Evolutionary conservation across 2,888 invertebrate species (phyloP), one percentile per base, ranked within the genome.

Genomic region (Rhamphomyia laevipes): DNA sequence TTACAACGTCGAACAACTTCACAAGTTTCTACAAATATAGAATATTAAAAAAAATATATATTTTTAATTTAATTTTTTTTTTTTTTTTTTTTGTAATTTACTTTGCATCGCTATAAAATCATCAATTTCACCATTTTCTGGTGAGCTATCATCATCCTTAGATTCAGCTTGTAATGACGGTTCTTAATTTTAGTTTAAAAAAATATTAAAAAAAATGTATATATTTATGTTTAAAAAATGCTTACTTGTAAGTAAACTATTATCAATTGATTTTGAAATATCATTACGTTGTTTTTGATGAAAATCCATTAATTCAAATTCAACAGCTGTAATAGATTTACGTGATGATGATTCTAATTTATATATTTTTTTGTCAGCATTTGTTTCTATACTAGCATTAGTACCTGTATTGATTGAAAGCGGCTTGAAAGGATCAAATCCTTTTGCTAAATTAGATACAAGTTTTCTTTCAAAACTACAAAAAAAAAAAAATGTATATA

Each of bases 341-440:
- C 23, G 4, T 4, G 23, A 27, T 4, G 23, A 27, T 27, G 23
- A 27, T 27, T 27, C 23, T 27, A 27, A 27, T 27, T 6, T 4
- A 27, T 7, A 27, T 35, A 35, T 13, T 13, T 35, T 35, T 13
- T 13, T n/a, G 2, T 35, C 35, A 35, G n/a, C 7, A 35, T 35
- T 35, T 35, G 7, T 13, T 35, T n/a, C 35, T n/a, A 13, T 35
- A 35, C 35, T 35, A 6, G n/a, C n/a, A 45, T 52, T 52, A 23
- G 52, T 54, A 46, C 54, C 58, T 38, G 64, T 66, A 49, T 66
- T 68, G 46, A 67, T 66, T 33, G 68, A 66, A 43, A 68, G 55
- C 52, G 65, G 65, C 53, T 67, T 67, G 42, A 67, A 68, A 17
- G 67, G 67, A 60, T 68, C 68, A 45, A 67, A 67, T 12, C 51